Conservation (phyloP, 2,113 vertebrate genomes). For the Columba janthina region DNA sequence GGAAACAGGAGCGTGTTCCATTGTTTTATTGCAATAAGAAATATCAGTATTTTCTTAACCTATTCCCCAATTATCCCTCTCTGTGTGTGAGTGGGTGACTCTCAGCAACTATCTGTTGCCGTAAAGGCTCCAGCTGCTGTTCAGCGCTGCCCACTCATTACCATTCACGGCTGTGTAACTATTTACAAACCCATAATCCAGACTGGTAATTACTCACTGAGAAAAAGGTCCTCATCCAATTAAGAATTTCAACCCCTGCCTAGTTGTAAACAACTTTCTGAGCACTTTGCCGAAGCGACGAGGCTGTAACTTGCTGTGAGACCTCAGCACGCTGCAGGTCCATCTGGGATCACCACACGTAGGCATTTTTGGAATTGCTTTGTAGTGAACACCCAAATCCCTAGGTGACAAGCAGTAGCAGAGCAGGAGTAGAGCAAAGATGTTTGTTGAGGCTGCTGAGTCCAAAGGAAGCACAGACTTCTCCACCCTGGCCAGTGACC, state of each 20-base stretch:
- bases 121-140: neutral
- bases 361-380: neutral
- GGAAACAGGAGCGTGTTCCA: fast-evolving
- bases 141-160: neutral
- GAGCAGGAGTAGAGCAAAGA: neutral
- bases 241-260: neutral
- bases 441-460: neutral
- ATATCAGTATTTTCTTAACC: neutral
- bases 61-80: neutral
- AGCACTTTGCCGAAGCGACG: neutral
- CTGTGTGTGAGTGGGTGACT: neutral
- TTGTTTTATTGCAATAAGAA: neutral
- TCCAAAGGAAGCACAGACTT: neutral
- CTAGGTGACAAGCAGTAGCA: neutral
- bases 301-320: fast-evolving
- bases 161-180: neutral
- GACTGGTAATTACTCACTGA: neutral
- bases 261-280: neutral
- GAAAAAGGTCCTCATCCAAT: neutral
- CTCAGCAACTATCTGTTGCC: neutral
- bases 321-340: neutral
- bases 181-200: neutral
- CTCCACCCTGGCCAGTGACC: no score
- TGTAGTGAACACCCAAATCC: neutral
- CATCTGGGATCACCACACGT: fast-evolving